phyloP scores from a whole-genome alignment of 2,113 vertebrate species.

The Chelonoidis abingdonii region DNA sequence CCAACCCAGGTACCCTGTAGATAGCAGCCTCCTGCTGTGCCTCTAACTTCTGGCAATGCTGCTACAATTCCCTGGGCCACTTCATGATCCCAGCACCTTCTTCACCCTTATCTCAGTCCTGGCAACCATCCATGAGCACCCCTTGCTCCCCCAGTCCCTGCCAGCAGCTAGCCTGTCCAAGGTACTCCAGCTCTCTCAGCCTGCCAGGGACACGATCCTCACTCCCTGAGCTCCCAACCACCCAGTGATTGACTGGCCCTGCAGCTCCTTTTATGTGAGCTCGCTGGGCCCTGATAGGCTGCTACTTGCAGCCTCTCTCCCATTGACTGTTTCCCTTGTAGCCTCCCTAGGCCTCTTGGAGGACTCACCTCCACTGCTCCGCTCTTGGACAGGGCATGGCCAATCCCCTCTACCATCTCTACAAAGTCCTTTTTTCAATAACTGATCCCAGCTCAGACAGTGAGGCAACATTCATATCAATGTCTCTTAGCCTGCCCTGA shows the following conservation, averaged over 20 bases:
- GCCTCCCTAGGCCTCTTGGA: not conserved
- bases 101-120: not conserved
- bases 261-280: not conserved
- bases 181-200: not conserved
- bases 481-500: not conserved
- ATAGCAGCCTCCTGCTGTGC: not conserved
- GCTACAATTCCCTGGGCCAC: not conserved
- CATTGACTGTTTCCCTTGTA: not conserved
- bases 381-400: not conserved
- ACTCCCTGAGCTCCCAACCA: not conserved
- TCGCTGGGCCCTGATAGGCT: not conserved
- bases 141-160: not conserved
- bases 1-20: not conserved
- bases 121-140: not conserved
- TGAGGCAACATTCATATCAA: not conserved
- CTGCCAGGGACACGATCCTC: not conserved
- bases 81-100: not conserved
- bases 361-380: not conserved
- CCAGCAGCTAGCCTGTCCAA: not conserved
- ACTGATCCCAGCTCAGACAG: not conserved
- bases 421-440: not conserved
- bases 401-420: not conserved
- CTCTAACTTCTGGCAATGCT: not conserved
- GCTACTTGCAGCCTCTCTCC: not conserved
- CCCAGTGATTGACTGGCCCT: not conserved